phyloP scores from a whole-genome alignment of 2,888 invertebrate species.

The Maniola hyperantus region DNA sequence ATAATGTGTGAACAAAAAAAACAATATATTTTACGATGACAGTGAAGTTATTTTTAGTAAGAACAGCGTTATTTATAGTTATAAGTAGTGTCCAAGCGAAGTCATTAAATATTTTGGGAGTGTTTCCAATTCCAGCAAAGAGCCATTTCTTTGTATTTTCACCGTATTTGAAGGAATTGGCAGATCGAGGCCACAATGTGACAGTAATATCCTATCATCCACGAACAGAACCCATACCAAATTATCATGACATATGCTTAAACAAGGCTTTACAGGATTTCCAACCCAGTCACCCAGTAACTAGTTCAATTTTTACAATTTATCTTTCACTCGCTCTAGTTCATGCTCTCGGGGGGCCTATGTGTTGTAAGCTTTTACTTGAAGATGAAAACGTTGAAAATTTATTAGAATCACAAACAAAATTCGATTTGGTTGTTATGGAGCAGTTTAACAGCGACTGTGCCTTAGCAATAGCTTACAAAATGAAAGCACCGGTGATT shows the following conservation, averaged over 20 bases:
- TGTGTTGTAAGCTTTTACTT: constrained; percentile 59
- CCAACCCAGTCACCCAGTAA: constrained; percentile 34
- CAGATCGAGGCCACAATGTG: constrained; percentile 84
- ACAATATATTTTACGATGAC: neutral
- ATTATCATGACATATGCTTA: constrained; percentile 84
- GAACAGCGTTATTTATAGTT: neutral
- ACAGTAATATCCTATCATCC: constrained; percentile 86
- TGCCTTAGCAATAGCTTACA: constrained; percentile 84
- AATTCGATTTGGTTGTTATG: constrained; percentile 86
- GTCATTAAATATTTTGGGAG: constrained; percentile 80
- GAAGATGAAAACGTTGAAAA: constrained; percentile 61
- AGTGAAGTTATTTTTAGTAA: neutral
- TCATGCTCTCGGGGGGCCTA: constrained; percentile 33
- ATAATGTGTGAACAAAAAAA: constrained; percentile 2
- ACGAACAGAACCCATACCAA: constrained; percentile 62
- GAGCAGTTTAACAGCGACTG: constrained; percentile 89
- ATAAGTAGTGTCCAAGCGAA: constrained; percentile 29
- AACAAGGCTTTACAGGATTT: constrained; percentile 48
- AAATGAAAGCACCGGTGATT: constrained; percentile 84
- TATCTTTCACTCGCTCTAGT: constrained; percentile 31
- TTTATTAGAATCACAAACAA: constrained; percentile 62
- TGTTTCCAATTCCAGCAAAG: constrained; percentile 85
- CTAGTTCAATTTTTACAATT: constrained; percentile 29
- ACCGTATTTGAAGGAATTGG: constrained; percentile 82
- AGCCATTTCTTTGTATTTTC: constrained; percentile 87